Conservation (phyloP, 64 coral and sea anemone species). For the Anthopleura sola region DNA sequence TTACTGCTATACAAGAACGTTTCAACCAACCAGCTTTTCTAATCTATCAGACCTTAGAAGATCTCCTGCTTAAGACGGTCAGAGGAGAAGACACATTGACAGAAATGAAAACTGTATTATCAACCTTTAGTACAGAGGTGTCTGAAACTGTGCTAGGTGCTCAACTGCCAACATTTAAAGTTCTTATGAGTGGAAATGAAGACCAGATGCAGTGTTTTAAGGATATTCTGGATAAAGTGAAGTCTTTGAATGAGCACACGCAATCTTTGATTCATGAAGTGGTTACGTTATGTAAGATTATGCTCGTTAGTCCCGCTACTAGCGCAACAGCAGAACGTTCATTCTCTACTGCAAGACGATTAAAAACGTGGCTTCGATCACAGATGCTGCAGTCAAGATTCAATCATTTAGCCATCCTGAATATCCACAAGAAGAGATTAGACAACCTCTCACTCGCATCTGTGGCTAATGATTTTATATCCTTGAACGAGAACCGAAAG, state of each 20-base stretch:
- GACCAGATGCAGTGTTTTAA: constrained; percentile 23
- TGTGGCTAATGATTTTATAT: constrained; percentile 27
- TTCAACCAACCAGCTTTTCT: constrained; percentile 19
- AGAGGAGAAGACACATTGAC: constrained; percentile 28
- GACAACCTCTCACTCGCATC: constrained; percentile 1
- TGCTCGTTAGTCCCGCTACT: constrained; percentile 55
- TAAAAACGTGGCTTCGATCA: constrained; percentile 62
- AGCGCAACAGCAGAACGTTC: constrained; percentile 43
- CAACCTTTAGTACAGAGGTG: constrained; percentile 24
- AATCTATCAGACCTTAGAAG: neutral
- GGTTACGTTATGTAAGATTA: constrained; percentile 33
- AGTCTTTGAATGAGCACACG: neutral
- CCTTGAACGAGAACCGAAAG: constrained; percentile 27
- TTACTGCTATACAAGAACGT: constrained; percentile 35
- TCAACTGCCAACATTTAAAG: constrained; percentile 30
- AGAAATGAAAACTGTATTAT: constrained; percentile 30
- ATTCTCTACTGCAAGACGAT: constrained; percentile 54
- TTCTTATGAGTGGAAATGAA: constrained; percentile 16
- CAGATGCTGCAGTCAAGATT: constrained; percentile 47
- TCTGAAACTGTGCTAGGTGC: constrained; percentile 12
- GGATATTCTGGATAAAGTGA: constrained; percentile 28
- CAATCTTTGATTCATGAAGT: constrained; percentile 36
- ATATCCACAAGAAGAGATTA: constrained; percentile 10
- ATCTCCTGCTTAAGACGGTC: neutral
- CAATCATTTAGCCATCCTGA: constrained; percentile 19